Evolutionary conservation across 2,888 invertebrate genomes (phyloP).

Genomic region (Ceramica pisi): DNA sequence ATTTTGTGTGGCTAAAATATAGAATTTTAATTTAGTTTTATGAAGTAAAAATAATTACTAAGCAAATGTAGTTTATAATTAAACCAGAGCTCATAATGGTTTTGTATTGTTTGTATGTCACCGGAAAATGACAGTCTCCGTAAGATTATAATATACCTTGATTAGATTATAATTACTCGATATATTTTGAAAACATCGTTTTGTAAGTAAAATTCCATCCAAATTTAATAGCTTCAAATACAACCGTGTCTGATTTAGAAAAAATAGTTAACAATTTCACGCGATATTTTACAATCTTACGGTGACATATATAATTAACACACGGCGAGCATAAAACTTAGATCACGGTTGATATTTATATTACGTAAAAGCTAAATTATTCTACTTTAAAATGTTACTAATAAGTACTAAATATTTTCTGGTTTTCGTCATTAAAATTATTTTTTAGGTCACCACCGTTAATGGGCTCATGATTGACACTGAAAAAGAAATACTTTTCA

Average conservation of each 20-base stretch:
- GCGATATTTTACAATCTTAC: too few relatives aligned
- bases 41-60: background rate
- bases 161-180: too few relatives aligned
- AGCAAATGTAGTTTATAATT: background rate
- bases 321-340: background rate
- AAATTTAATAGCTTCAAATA: too few relatives aligned
- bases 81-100: constrained; percentile 14
- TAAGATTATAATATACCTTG: too few relatives aligned
- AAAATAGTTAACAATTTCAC: too few relatives aligned
- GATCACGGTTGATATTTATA: constrained; percentile 1
- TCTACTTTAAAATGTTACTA: background rate
- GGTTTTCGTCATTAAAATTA: too few relatives aligned
- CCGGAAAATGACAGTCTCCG: too few relatives aligned
- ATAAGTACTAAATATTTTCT: background rate
- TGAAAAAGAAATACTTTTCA: background rate
- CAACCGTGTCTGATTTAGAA: too few relatives aligned
- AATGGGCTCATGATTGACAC: background rate
- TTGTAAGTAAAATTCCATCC: too few relatives aligned
- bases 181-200: too few relatives aligned
- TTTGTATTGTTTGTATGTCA: constrained; percentile 1
- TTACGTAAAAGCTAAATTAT: constrained; percentile 12
- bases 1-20: background rate
- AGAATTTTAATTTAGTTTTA: background rate
- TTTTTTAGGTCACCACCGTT: background rate
- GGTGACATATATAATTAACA: constrained; percentile 6